Evolutionary conservation across 2,888 invertebrate species (phyloP), one percentile per base, ranked within the genome.

Genomic region (Tenthredo mesomela): DNA sequence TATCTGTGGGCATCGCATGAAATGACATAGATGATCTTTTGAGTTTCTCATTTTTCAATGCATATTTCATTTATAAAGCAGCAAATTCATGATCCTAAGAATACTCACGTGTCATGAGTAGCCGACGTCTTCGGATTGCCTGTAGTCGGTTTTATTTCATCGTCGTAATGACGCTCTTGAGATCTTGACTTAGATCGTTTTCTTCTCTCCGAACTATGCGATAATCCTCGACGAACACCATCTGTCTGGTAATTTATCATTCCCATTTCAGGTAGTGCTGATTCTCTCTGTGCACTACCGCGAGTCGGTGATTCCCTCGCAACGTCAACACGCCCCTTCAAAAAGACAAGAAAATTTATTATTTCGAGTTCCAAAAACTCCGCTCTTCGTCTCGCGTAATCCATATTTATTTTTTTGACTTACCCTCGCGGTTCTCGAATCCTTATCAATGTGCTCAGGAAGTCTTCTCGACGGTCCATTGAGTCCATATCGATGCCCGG

Each of bases 51-150:
- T 25, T 12, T 54, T 54, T 37, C 10, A 33, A 50, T n/a, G n/a
- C n/a, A n/a, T 58, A 18, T 5, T 33, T 58, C 29, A 18, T 37
- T 40, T 40, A 70, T 29, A 12, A 12, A 61, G 61, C 25, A 10
- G 25, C 25, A 61, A 12, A 61, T 67, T 18, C 15, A 3, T 33
- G 37, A 78, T 29, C 7, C 50, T 70, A 37, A 4, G 21, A n/a
- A 18, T 67, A 88, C 86, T 88, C 73, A 89, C 89, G 86, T 82
- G 33, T 88, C 87, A 65, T 86, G 87, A 61, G 61, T 80, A 12
- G 86, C 75, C 65, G 87, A 86, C 33, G 73, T 33, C 50, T 73
- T 83, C 80, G 40, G 61, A 33, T 61, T 40, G 29, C 29, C 40
- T 1, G 84, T 50, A n/a, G 78, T 58, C n/a, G 67, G 58, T 67